Percentiles rank a stretch among this genome's conserved stretches.
phyloP scores from a whole-genome alignment of 23 tunicate genomes.

The Ascidia mentula region DNA sequence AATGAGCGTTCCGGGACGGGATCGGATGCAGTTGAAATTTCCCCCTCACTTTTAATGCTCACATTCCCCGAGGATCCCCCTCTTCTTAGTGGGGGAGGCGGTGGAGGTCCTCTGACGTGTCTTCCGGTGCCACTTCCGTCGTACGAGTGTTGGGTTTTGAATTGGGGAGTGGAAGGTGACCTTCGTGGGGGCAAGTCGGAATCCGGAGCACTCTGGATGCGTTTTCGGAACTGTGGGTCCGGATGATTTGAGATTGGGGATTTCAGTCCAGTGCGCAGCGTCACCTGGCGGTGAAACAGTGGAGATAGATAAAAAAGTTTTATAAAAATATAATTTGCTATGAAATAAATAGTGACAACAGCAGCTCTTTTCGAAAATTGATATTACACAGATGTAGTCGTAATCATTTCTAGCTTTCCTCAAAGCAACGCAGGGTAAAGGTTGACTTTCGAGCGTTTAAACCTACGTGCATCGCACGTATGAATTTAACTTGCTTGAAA shows the following conservation, averaged over 20 bases:
- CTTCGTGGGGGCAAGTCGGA: not conserved
- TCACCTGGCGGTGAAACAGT: slow-evolving; percentile 26
- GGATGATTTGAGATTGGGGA: slow-evolving; percentile 35
- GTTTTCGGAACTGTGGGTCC: slow-evolving; percentile 20
- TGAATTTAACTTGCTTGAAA: too few relatives aligned
- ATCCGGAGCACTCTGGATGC: slow-evolving; percentile 13
- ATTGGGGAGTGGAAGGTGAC: not conserved
- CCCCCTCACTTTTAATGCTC: slow-evolving; percentile 28
- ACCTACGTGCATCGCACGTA: too few relatives aligned
- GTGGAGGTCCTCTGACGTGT: slow-evolving; percentile 5
- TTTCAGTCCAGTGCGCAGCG: slow-evolving; percentile 56
- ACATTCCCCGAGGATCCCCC: slow-evolving; percentile 51
- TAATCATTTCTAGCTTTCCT: too few relatives aligned
- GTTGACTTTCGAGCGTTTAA: too few relatives aligned
- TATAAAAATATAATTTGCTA: too few relatives aligned
- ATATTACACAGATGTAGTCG: too few relatives aligned
- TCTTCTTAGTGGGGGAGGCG: slow-evolving; percentile 51
- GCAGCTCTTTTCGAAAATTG: too few relatives aligned
- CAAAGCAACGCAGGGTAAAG: too few relatives aligned
- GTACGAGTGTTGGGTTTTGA: slow-evolving; percentile 6
- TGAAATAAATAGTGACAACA: too few relatives aligned
- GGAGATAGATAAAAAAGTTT: too few relatives aligned
- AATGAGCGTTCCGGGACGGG: slow-evolving; percentile 21
- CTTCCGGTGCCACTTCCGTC: not conserved
- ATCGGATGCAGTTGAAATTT: slow-evolving; percentile 24